Percentiles rank a stretch among this genome's conserved stretches.
Conservation (phyloP, 2,888 invertebrate species). For the Polylopha cassiicola region DNA sequence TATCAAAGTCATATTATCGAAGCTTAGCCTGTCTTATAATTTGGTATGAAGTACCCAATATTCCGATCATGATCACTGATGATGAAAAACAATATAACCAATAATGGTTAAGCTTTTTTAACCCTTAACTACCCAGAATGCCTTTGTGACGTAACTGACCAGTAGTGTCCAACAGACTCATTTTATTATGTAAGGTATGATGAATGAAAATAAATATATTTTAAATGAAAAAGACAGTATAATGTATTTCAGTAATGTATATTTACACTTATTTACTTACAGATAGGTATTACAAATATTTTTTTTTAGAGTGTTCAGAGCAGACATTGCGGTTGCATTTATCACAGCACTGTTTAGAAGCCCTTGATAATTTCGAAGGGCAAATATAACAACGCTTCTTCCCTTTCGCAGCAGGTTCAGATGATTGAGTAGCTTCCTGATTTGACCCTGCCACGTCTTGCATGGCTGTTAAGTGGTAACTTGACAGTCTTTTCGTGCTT, state of each 20-base stretch:
- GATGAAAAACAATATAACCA: background rate
- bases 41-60: no score
- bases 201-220: no score
- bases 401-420: constrained; percentile 11
- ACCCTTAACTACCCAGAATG: no score
- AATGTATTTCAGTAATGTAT: no score
- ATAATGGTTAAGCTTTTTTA: background rate
- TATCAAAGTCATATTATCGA: no score
- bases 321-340: constrained; percentile 5
- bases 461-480: constrained; percentile 9
- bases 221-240: no score
- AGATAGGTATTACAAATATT: constrained; percentile 1
- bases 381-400: background rate
- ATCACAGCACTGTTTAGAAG: constrained; percentile 2
- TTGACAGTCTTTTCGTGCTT: constrained; percentile 6
- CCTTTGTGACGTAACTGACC: no score
- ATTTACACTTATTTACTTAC: constrained; percentile 1
- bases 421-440: constrained; percentile 11
- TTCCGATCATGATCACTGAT: no score
- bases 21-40: no score
- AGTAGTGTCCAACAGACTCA: no score
- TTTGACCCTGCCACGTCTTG: constrained; percentile 4
- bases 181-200: no score
- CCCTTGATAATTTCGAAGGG: constrained; percentile 1
- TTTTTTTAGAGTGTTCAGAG: constrained; percentile 1